Base-by-base conservation (phyloP, 1,140 invertebrate species). In the Callitettix versicolor region DNA sequence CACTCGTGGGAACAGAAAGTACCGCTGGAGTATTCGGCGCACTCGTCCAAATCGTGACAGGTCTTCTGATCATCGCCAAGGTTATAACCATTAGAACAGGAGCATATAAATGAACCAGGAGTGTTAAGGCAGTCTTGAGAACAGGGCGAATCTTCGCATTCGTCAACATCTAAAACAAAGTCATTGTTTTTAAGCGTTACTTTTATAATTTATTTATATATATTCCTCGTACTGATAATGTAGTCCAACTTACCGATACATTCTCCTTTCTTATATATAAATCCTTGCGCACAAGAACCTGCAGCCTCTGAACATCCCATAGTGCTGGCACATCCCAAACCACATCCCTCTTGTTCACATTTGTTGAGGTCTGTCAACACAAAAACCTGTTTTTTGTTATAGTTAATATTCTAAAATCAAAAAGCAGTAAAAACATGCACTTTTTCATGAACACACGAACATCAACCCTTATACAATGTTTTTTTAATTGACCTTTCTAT, bases 111-210 rank as follows among this genome's bases (percentile, higher is more conserved):
- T 21, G 73, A 75, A 41, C 76, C 76, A 15, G 68, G 67, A 12
- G 67, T 75, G 61, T 78, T 78, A 58, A 74, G 67, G 58, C 79
- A 81, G 42, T 78, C 75, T 56, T 76, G 75, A 58, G 79, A 76
- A 62, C 84, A 86, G 50, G 77, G 78, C 48, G 81, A 84, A 64
- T 86, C 85, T 30, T 79, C 76, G 64, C 90, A 93, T 69, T 93
- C 89, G 69, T 93, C 82, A 56, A 90, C 77, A 69, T 93, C 85
- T 69, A 76, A 42, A 58, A 58, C 60, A 15, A 68, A 69, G 46
- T 68, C 24, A 76, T 63, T 50, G 66, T 67, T 56, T 66, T 40
- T 57, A 61, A 40, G n/a, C n/a, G n/a, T n/a, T n/a, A n/a, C n/a
- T n/a, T n/a, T n/a, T n/a, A n/a, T n/a, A n/a, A n/a, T n/a, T n/a